Conservation (phyloP, 1,140 invertebrate species). For the Drosophila virilis region DNA sequence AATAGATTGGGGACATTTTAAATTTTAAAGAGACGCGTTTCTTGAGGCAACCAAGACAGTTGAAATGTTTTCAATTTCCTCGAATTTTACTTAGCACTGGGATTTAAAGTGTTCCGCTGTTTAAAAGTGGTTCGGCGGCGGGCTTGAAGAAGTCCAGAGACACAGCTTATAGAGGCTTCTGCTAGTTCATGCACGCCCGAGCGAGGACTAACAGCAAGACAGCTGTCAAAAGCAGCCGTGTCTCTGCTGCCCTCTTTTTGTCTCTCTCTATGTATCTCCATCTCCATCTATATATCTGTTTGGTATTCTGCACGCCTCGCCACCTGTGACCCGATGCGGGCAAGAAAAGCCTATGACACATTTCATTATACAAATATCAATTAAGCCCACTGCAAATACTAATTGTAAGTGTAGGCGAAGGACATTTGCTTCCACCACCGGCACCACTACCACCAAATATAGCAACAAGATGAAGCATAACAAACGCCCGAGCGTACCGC, state of each 20-base stretch:
- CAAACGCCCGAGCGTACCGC: neutral
- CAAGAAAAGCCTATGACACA: constrained; percentile 71
- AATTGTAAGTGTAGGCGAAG: constrained; percentile 59
- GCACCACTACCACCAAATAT: constrained; percentile 19
- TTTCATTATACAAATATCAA: constrained; percentile 82
- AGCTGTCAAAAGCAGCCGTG: constrained; percentile 9
- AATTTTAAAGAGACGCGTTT: too few relatives aligned
- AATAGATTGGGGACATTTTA: too few relatives aligned
- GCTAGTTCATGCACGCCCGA: too few relatives aligned
- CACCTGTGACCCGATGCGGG: constrained; percentile 62
- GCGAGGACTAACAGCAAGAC: neutral
- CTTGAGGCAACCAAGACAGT: too few relatives aligned
- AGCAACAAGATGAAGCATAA: constrained; percentile 21
- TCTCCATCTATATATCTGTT: neutral
- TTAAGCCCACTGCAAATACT: constrained; percentile 75
- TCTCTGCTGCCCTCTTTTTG: neutral
- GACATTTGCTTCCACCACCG: constrained; percentile 41
- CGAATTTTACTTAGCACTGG: too few relatives aligned
- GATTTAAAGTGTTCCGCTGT: too few relatives aligned
- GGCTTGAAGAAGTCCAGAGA: too few relatives aligned
- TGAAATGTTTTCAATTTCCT: too few relatives aligned
- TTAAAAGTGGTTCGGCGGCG: too few relatives aligned
- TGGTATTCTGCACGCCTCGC: neutral
- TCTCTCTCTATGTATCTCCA: neutral
- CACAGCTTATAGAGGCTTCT: too few relatives aligned